These are phyloP conservation scores for Falcunculus frontatus DNA, from an alignment of 2,113 vertebrate genomes.

Conservation along the genomic window DNA sequence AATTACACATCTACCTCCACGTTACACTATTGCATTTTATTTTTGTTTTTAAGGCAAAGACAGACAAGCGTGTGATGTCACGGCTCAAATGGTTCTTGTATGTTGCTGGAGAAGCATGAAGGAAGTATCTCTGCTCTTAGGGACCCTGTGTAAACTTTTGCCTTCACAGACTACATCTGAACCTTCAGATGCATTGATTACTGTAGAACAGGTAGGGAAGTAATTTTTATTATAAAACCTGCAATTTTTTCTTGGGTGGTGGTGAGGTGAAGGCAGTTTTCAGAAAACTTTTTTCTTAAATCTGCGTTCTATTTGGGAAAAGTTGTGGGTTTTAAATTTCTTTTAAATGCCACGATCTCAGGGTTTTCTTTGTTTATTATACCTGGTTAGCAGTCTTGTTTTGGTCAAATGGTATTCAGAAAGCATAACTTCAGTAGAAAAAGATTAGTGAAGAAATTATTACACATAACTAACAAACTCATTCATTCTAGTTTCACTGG, in stretches of 20 bases:
- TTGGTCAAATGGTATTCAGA: neutral
- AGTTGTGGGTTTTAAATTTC: neutral
- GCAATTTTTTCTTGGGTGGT: neutral
- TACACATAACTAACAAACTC: neutral
- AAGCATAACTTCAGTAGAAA: neutral
- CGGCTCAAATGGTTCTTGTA: constrained; percentile 94
- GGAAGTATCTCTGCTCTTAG: constrained; percentile 90
- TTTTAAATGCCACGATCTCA: neutral
- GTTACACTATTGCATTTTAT: neutral
- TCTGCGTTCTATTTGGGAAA: neutral
- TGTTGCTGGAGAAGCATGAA: constrained; percentile 99
- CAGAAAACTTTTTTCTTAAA: neutral
- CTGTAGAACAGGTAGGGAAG: constrained; percentile 82
- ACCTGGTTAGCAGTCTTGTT: neutral
- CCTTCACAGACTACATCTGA: constrained; percentile 62
- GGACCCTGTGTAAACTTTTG: constrained; percentile 86
- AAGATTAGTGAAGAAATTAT: neutral
- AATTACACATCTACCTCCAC: neutral
- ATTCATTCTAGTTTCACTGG: neutral
- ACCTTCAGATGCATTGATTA: constrained; percentile 71
- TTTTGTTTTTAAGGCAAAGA: constrained; percentile 65
- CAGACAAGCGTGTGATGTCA: constrained; percentile 78
- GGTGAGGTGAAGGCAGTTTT: neutral
- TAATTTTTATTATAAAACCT: neutral
- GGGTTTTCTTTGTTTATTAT: neutral